These are phyloP conservation scores for Cerastis leucographa DNA, from an alignment of 2,888 invertebrate species.

Conservation along the genomic window DNA sequence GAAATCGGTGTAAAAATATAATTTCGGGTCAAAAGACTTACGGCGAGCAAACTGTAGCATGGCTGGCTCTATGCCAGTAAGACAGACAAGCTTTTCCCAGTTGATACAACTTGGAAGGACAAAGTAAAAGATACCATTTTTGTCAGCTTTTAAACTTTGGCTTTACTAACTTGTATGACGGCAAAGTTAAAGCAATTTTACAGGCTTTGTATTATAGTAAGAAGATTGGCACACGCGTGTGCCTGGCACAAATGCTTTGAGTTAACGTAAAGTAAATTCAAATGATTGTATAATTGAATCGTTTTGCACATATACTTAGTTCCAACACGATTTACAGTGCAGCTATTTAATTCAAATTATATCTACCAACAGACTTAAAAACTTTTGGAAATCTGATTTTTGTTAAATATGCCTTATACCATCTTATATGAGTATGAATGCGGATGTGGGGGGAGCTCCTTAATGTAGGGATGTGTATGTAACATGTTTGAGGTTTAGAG, in stretches of 20 bases:
- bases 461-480: too few relatives aligned
- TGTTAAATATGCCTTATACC: neutral
- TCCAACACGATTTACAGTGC: neutral
- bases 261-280: neutral
- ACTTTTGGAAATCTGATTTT: neutral
- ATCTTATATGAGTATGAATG: neutral
- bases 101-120: constrained; percentile 44
- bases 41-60: constrained; percentile 40
- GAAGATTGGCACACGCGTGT: neutral
- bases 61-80: constrained; percentile 58
- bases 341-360: neutral
- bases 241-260: neutral
- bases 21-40: constrained; percentile 41
- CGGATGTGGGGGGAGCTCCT: too few relatives aligned
- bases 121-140: constrained; percentile 46
- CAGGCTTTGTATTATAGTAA: neutral
- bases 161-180: neutral
- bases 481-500: too few relatives aligned
- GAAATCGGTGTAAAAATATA: constrained; percentile 48
- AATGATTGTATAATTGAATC: neutral
- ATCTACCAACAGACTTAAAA: neutral
- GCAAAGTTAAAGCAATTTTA: constrained; percentile 18
- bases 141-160: constrained; percentile 29
- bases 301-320: neutral
- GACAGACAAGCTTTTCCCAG: constrained; percentile 46